Evolutionary conservation across 2,888 invertebrate genomes (phyloP).

Genomic region (Brassicogethes aeneus): DNA sequence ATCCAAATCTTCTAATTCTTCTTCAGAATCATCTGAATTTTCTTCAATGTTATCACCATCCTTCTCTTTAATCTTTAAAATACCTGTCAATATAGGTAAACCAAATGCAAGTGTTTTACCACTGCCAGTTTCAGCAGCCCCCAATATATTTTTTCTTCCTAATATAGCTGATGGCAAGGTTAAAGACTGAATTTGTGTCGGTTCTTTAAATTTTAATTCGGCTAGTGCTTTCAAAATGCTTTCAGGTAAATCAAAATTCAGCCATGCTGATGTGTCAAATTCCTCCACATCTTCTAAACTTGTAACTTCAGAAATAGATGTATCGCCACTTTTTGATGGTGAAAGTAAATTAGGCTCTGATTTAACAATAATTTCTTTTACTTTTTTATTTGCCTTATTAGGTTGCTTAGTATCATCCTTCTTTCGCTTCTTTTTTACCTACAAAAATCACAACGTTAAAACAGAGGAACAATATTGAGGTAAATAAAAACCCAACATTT

Average conservation of each 20-base stretch:
- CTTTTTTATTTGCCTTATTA: neutral
- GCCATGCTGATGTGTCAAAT: slow-evolving; percentile 50
- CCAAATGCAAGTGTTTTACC: slow-evolving; percentile 98
- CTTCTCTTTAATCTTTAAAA: slow-evolving; percentile 49
- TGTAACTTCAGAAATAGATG: neutral
- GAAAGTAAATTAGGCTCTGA: too few species aligned
- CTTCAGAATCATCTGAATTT: slow-evolving; percentile 15
- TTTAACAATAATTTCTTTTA: neutral
- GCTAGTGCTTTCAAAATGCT: slow-evolving; percentile 63
- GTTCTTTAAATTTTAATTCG: slow-evolving; percentile 67
- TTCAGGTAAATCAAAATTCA: slow-evolving; percentile 58
- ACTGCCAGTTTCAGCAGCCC: slow-evolving; percentile 99
- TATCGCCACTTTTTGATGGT: neutral
- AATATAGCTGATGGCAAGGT: slow-evolving; percentile 76
- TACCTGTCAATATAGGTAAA: slow-evolving; percentile 83
- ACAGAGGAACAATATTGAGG: neutral
- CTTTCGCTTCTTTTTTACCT: neutral
- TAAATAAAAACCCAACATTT: neutral
- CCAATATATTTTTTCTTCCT: slow-evolving; percentile 78
- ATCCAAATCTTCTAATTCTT: slow-evolving; percentile 14
- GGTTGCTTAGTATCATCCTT: neutral
- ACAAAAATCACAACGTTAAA: neutral
- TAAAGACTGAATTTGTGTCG: slow-evolving; percentile 82
- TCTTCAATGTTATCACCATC: slow-evolving; percentile 23
- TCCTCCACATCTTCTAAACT: slow-evolving; percentile 31